Conservation (phyloP, 1,140 invertebrate species). For the Platorchestia sp. region DNA sequence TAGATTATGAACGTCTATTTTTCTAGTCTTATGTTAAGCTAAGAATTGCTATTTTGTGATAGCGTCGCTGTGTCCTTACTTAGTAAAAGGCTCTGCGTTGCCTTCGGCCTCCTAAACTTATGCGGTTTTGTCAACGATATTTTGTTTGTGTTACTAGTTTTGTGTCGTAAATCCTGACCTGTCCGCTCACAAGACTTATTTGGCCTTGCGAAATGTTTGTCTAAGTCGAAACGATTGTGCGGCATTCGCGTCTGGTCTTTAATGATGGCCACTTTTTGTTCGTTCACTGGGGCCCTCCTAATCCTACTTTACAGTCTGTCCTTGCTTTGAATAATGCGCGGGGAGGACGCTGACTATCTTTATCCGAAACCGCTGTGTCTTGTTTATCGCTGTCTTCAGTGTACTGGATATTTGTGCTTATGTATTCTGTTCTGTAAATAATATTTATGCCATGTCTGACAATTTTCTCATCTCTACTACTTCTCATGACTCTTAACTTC, state of each 20-base stretch:
- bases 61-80: neutral
- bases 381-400: neutral
- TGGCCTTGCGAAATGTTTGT: neutral
- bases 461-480: neutral
- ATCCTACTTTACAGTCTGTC: neutral
- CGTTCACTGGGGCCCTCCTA: too few species aligned
- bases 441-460: neutral
- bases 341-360: neutral
- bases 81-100: neutral
- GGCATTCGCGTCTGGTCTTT: neutral
- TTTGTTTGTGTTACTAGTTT: neutral
- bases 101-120: neutral
- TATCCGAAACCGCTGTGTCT: neutral
- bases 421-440: neutral
- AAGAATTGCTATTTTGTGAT: slow-evolving; percentile 1
- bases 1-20: slow-evolving; percentile 17
- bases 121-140: neutral
- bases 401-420: neutral
- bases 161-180: neutral
- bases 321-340: neutral
- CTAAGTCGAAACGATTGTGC: neutral
- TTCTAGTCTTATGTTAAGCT: slow-evolving; percentile 43
- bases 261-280: neutral
- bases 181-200: neutral
- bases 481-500: neutral